These are phyloP conservation scores for Aurelia aurita DNA, from an alignment of 30 jellyfish, hydroid and myxozoan genomes.

Conservation along the genomic window DNA sequence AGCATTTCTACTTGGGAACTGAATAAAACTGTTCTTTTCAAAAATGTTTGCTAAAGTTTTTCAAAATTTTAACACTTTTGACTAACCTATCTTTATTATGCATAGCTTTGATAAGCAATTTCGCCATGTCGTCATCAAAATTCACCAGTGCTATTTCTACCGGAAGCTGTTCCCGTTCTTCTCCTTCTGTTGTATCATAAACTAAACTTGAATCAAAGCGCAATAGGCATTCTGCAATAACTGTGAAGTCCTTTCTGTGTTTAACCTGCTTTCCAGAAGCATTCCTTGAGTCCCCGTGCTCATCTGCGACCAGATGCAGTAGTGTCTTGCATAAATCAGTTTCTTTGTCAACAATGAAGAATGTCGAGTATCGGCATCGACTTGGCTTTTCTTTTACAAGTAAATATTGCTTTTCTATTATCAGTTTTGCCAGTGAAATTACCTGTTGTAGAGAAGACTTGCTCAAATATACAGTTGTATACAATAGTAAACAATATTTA, in stretches of 20 bases:
- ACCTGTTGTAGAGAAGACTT: slow-evolving; percentile 1
- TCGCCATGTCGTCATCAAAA: slow-evolving; percentile 49
- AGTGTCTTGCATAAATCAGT: slow-evolving; percentile 38
- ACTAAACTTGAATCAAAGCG: slow-evolving; percentile 20
- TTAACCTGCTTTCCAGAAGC: background rate
- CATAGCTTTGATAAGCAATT: slow-evolving; percentile 25
- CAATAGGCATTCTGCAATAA: slow-evolving; percentile 30
- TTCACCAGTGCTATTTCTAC: slow-evolving; percentile 46
- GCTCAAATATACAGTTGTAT: no score
- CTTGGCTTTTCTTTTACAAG: background rate
- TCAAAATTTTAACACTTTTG: no score
- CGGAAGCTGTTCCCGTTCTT: slow-evolving; percentile 43
- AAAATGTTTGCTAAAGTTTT: no score
- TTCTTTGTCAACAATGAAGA: slow-evolving; percentile 10
- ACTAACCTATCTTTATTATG: slow-evolving; percentile 28
- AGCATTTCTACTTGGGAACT: no score
- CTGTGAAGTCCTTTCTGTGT: background rate
- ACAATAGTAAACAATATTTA: no score
- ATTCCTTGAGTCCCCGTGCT: background rate
- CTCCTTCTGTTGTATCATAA: slow-evolving; percentile 59
- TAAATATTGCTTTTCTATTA: slow-evolving; percentile 17
- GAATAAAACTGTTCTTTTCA: no score
- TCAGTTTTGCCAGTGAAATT: slow-evolving; percentile 18
- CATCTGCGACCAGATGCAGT: slow-evolving; percentile 52
- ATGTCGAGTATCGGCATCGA: slow-evolving; percentile 37